phyloP scores from a whole-genome alignment of 2,888 invertebrate species.

The Antheraea assamensis region DNA sequence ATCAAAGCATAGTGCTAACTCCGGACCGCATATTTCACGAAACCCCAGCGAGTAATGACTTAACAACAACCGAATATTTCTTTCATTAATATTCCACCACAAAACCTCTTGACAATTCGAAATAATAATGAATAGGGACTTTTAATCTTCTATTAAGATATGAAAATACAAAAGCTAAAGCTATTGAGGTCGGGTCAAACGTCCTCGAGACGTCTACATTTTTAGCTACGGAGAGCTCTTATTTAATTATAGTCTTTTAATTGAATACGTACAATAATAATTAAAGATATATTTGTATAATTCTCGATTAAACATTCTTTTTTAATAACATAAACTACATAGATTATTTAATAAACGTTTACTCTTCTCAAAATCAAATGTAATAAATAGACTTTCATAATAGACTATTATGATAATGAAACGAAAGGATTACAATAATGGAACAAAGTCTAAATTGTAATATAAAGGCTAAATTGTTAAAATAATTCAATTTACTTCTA shows the following conservation, averaged over 20 bases:
- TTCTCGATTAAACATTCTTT: neutral
- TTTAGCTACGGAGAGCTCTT: constrained; percentile 6
- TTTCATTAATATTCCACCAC: constrained; percentile 46
- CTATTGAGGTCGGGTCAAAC: constrained; percentile 37
- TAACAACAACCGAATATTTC: constrained; percentile 43
- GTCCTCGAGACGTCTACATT: constrained; percentile 35
- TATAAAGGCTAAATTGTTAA: neutral
- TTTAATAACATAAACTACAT: neutral
- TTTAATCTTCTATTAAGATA: constrained; percentile 30
- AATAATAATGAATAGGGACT: constrained; percentile 21
- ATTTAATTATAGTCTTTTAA: neutral
- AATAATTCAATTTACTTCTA: neutral
- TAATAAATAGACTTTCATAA: no score
- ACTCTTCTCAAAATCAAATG: neutral
- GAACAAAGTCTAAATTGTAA: neutral
- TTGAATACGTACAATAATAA: neutral
- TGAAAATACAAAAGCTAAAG: constrained; percentile 39
- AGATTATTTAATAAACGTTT: neutral
- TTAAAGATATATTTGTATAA: neutral
- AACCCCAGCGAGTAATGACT: constrained; percentile 48
- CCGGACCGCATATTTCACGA: constrained; percentile 30
- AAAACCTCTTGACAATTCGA: constrained; percentile 30
- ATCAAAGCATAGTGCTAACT: constrained; percentile 52
- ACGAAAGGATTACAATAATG: no score
- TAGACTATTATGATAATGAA: neutral